Percentiles rank a stretch among this genome's conserved stretches.
Evolutionary conservation across 2,113 vertebrate genomes (phyloP).

Genomic region (Rostratula benghalensis): DNA sequence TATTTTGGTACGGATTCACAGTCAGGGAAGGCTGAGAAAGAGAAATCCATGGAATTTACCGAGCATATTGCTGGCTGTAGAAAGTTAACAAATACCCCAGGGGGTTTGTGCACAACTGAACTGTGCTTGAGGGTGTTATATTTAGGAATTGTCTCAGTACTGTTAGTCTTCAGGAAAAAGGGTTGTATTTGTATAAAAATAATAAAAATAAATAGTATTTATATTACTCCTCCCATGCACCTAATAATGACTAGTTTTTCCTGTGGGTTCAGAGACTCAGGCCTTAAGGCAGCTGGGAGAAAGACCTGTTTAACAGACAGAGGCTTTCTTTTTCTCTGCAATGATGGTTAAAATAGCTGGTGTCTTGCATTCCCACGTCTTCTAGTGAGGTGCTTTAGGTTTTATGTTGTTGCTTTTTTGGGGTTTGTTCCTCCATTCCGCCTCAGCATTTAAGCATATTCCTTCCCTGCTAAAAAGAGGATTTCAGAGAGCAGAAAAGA

Average conservation of each 20-base stretch:
- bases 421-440: neutral
- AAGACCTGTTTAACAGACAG: neutral
- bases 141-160: neutral
- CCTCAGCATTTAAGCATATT: neutral
- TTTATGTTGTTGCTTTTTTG: neutral
- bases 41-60: accelerated
- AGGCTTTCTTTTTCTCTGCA: neutral
- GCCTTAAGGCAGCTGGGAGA: neutral
- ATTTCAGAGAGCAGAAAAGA: neutral
- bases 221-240: neutral
- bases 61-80: accelerated
- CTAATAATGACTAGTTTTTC: neutral
- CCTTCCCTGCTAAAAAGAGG: neutral
- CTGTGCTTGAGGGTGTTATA: neutral
- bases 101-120: neutral
- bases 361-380: neutral
- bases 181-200: neutral
- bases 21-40: neutral
- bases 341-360: neutral
- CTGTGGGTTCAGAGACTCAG: neutral
- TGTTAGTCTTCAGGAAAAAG: neutral
- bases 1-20: neutral
- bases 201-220: neutral
- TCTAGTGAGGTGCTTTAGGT: neutral
- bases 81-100: neutral